Base-by-base conservation (phyloP, 23 tunicate genomes). In the Ciona savignyi region DNA sequence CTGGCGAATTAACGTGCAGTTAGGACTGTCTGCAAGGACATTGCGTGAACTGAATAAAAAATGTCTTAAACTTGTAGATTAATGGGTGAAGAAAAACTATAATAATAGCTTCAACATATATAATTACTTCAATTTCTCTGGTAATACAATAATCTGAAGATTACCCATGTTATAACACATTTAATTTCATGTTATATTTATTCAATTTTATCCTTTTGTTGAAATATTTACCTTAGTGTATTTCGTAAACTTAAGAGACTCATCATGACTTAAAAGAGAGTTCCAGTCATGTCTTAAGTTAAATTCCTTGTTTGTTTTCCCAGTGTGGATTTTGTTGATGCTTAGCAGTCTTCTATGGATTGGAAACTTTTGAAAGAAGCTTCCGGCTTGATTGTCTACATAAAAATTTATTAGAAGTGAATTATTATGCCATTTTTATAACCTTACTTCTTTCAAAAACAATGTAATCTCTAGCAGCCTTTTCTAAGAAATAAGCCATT, bases 141-240 rank as follows among this genome's bases (percentile, higher is more conserved):
- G n/a, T n/a, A n/a, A n/a, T n/a, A n/a, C n/a, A n/a, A n/a, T n/a
- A n/a, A n/a, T n/a, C n/a, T n/a, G n/a, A n/a, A n/a, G n/a, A n/a
- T n/a, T n/a, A n/a, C n/a, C n/a, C n/a, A n/a, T n/a, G n/a, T n/a
- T n/a, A n/a, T n/a, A n/a, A n/a, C n/a, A n/a, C n/a, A n/a, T n/a
- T n/a, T n/a, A n/a, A n/a, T n/a, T n/a, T n/a, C n/a, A n/a, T n/a
- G n/a, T n/a, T n/a, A n/a, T n/a, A n/a, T n/a, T n/a, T n/a, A n/a
- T n/a, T n/a, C n/a, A n/a, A n/a, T n/a, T n/a, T n/a, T n/a, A n/a
- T n/a, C n/a, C n/a, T n/a, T n/a, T n/a, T n/a, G n/a, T n/a, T n/a
- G n/a, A n/a, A n/a, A n/a, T n/a, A n/a, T n/a, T 49, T 85, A 85
- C 91, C 68, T 85, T 85, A 3, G 91, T 78, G 51, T 85, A 85